Conservation (phyloP, 1,140 invertebrate genomes). For the Nixonia krombeini region DNA sequence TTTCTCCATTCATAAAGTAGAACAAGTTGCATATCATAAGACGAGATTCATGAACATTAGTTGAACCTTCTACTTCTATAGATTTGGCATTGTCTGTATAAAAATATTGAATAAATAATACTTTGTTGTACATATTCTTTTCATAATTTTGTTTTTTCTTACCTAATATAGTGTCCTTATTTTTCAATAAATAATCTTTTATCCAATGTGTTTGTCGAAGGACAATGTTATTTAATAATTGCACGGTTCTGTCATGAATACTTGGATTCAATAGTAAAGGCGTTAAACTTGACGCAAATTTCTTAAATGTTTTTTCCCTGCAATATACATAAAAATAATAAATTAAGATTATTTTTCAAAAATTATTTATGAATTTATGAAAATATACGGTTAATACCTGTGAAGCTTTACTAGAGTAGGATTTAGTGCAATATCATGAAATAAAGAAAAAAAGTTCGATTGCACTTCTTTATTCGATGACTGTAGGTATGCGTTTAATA, state of each 20-base stretch:
- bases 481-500: constrained; percentile 48
- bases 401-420: constrained; percentile 61
- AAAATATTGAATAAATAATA: constrained; percentile 24
- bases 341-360: not conserved
- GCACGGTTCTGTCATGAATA: constrained; percentile 58
- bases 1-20: constrained; percentile 59
- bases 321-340: constrained; percentile 21
- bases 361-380: not conserved
- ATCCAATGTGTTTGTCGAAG: constrained; percentile 59
- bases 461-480: constrained; percentile 53
- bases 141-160: constrained; percentile 26
- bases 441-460: constrained; percentile 54
- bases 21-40: constrained; percentile 66
- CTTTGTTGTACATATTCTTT: constrained; percentile 8
- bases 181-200: constrained; percentile 48
- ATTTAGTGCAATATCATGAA: constrained; percentile 68
- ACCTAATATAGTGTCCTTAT: constrained; percentile 62
- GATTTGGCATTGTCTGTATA: constrained; percentile 64
- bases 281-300: constrained; percentile 58
- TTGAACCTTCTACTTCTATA: constrained; percentile 58
- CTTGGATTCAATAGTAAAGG: constrained; percentile 51
- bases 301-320: constrained; percentile 57
- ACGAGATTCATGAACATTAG: constrained; percentile 54
- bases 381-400: constrained; percentile 48
- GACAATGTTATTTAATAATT: constrained; percentile 59